Evolutionary conservation across 1,140 invertebrate species (phyloP), one percentile per base, ranked within the genome.

Genomic region (Coptotermes formosanus): DNA sequence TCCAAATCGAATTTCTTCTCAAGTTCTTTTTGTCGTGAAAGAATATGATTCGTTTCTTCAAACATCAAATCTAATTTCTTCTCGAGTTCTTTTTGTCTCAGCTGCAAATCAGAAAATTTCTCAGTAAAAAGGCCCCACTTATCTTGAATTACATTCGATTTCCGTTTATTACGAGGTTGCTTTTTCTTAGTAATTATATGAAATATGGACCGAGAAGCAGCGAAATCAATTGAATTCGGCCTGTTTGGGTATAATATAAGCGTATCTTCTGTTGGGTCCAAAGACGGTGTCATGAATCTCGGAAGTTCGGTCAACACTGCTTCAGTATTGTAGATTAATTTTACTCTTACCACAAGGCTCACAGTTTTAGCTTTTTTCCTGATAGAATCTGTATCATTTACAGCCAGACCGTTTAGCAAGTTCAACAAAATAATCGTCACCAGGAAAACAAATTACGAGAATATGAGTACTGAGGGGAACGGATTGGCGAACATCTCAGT

Each of bases 401-500:
- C 96, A 3, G 96, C 96, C 87, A 97, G 91, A 89, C 96, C 96
- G 88, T 96, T 97, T 0, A 97, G 90, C 38, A 97, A 90, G 91
- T 97, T 97, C 88, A 96, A 94, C 69, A 97, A 89, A 44, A 97
- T 95, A 82, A 96, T 96, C 0, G 95, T 94, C 86, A 97, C 95
- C 87, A 96, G 93, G 88, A 97, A 95, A 9, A 97, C 94, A 87
- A 97, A 97, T 1, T 95, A 89, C 19, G 95, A 91, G 89, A 97
- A 96, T 52, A 97, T 93, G 86, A 96, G 95, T 9, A 96, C 88
- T 0, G 95, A 94, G 38, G 92, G 90, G 12, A 93, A 93, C 6
- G 94, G 94, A 64, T 21, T 64, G 19, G 25, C 16, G 25, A 64
- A 64, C 59, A 64, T 64, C 12, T 64, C 59, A 16, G 7, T 19